Conservation (phyloP, 2,113 vertebrate species). For the Antigone vipio region DNA sequence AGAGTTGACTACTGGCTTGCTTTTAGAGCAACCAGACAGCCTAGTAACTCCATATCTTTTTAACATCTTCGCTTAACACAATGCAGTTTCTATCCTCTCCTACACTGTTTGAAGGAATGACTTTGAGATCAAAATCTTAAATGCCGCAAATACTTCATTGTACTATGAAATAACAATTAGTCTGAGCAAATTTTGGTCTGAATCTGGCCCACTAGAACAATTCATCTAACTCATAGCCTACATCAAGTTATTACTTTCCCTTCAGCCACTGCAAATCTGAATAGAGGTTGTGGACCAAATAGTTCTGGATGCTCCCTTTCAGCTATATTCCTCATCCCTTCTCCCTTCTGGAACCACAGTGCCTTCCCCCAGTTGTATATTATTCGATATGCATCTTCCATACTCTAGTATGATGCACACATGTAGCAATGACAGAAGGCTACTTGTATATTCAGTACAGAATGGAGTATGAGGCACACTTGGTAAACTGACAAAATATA, state of each 20-base stretch:
- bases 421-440: not conserved
- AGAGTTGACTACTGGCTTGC: not conserved
- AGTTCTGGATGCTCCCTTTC: not conserved
- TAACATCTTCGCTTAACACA: not conserved
- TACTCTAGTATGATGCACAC: not conserved
- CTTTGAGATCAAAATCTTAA: not conserved
- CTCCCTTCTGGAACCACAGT: not conserved
- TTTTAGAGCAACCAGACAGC: not conserved
- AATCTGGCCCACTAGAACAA: not conserved
- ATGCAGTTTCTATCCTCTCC: not conserved
- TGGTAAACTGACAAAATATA: not conserved
- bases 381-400: not conserved
- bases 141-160: accelerated
- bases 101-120: not conserved
- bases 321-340: not conserved
- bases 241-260: not conserved
- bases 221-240: not conserved
- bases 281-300: not conserved
- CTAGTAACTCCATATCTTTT: not conserved
- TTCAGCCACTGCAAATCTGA: not conserved
- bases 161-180: not conserved
- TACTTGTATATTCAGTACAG: not conserved
- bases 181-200: not conserved
- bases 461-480: not conserved
- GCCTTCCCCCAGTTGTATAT: not conserved